Evolutionary conservation across 2,797 vertebrate genomes (phyloP).

Genomic region (Pangasius sanitwongsei): DNA sequence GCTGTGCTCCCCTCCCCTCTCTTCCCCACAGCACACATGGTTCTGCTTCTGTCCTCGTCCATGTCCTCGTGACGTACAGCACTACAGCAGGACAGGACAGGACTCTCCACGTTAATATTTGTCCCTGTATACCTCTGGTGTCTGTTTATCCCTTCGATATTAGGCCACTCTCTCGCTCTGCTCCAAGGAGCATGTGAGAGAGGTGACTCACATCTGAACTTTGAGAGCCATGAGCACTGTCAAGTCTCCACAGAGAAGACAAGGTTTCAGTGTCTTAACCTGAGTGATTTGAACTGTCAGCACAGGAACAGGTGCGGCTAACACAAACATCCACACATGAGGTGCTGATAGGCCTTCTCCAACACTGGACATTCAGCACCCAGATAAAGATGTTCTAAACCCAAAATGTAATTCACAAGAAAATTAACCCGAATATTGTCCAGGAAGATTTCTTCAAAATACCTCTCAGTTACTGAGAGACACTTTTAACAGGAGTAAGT

Average conservation of each 20-base stretch:
- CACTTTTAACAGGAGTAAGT: conserved; percentile 1
- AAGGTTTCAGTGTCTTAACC: conserved; percentile 37
- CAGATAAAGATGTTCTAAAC: neutral
- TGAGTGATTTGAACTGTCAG: conserved; percentile 41
- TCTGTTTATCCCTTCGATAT: neutral
- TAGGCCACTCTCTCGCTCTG: neutral
- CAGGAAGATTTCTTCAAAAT: neutral
- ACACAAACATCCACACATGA: conserved; percentile 21
- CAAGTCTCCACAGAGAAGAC: conserved; percentile 42
- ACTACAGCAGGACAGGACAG: conserved; percentile 19
- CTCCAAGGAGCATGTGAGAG: neutral
- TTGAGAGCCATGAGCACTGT: conserved; percentile 18
- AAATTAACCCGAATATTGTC: neutral
- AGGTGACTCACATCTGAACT: conserved; percentile 31
- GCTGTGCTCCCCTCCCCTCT: conserved; percentile 43
- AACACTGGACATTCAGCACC: neutral
- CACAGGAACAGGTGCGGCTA: conserved; percentile 49
- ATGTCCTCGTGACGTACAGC: conserved; percentile 34
- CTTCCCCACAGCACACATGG: conserved; percentile 44
- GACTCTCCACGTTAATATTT: conserved; percentile 16
- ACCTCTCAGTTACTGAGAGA: neutral
- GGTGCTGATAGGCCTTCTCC: conserved; percentile 28
- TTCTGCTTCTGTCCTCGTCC: conserved; percentile 33
- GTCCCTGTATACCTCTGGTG: neutral
- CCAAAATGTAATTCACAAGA: neutral